phyloP scores from a whole-genome alignment of 2,888 invertebrate genomes.

The Heliothis peltigera region DNA sequence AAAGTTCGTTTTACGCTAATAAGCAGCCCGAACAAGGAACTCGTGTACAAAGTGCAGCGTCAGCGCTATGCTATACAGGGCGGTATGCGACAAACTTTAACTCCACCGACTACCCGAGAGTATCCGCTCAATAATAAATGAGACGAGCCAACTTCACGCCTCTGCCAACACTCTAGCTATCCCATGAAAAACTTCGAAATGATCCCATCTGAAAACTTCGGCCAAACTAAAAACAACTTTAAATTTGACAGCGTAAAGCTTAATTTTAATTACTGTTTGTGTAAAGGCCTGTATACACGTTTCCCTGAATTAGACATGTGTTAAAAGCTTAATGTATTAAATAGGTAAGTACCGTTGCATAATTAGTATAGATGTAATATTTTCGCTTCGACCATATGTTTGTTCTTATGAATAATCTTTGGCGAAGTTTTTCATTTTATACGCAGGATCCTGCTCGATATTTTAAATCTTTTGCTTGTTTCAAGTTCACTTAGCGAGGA shows the following conservation, averaged over 20 bases:
- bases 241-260: constrained; percentile 48
- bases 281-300: constrained; percentile 66
- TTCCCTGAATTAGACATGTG: constrained; percentile 86
- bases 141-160: constrained; percentile 86
- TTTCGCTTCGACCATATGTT: constrained; percentile 65
- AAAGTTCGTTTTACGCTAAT: constrained; percentile 31
- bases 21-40: constrained; percentile 35
- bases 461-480: background rate
- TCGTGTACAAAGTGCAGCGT: constrained; percentile 50
- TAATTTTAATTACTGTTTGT: constrained; percentile 33
- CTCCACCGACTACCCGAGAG: constrained; percentile 73
- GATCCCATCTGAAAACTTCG: constrained; percentile 67
- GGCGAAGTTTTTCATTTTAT: constrained; percentile 8
- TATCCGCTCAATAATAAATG: constrained; percentile 88
- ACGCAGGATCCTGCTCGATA: constrained; percentile 1
- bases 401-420: constrained; percentile 49
- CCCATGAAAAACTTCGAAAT: constrained; percentile 76
- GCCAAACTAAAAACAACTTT: constrained; percentile 63
- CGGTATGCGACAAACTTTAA: constrained; percentile 57
- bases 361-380: constrained; percentile 67
- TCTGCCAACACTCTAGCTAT: constrained; percentile 81
- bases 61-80: constrained; percentile 33
- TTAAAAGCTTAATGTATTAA: constrained; percentile 87
- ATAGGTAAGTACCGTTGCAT: constrained; percentile 76
- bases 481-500: background rate